Percentiles rank a stretch among this genome's conserved stretches.
These are phyloP conservation scores for Willowsia nigromaculata DNA, from an alignment of 2,888 invertebrate genomes.

Conservation along the genomic window DNA sequence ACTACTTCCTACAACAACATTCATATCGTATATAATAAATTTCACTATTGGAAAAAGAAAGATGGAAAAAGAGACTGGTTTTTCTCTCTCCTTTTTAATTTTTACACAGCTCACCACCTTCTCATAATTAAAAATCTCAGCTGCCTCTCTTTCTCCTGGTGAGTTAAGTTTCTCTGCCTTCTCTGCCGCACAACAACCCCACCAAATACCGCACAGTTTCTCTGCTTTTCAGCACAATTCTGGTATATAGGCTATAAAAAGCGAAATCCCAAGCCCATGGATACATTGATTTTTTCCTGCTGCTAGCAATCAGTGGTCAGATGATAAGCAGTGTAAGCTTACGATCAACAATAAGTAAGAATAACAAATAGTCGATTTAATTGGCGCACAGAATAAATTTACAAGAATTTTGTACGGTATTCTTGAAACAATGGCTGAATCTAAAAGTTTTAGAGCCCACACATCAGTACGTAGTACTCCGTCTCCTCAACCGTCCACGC, in stretches of 20 bases:
- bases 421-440: too few species aligned
- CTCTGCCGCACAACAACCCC: neutral
- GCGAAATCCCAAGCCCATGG: slow-evolving; percentile 3
- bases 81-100: slow-evolving; percentile 21
- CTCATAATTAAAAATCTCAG: slow-evolving; percentile 66
- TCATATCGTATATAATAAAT: slow-evolving; percentile 23
- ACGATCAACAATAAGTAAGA: too few species aligned
- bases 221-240: neutral
- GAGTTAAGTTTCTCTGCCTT: neutral
- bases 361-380: too few species aligned
- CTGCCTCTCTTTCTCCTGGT: neutral
- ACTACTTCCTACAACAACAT: neutral
- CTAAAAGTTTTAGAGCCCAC: too few species aligned
- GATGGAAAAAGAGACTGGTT: neutral
- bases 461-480: too few species aligned
- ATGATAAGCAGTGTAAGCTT: too few species aligned
- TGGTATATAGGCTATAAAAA: neutral
- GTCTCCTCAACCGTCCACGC: too few species aligned
- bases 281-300: slow-evolving; percentile 26
- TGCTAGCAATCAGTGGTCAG: too few species aligned
- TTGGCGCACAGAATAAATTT: too few species aligned
- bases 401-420: too few species aligned
- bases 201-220: neutral
- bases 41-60: slow-evolving; percentile 31
- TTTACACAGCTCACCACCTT: slow-evolving; percentile 69